Evolutionary conservation across 2,888 invertebrate genomes (phyloP).

Genomic region (Nyleta sp.): DNA sequence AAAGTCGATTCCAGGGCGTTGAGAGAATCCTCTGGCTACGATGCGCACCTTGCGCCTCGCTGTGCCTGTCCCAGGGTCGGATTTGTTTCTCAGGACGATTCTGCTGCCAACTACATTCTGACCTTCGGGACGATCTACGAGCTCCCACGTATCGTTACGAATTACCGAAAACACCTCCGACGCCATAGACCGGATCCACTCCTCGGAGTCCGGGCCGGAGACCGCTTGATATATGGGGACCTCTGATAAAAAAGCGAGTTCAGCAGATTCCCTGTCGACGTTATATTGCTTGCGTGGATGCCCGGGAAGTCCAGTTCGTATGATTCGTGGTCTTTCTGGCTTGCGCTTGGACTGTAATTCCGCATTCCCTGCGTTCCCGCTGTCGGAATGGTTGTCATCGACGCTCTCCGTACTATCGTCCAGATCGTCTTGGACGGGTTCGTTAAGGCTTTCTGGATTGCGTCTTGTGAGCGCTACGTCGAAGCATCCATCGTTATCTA

Average conservation of each 20-base stretch:
- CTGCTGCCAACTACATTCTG: constrained; percentile 39
- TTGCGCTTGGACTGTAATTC: background rate
- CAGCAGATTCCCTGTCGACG: background rate
- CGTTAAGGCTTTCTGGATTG: too few relatives aligned
- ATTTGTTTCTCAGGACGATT: constrained; percentile 49
- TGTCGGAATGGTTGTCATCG: too few relatives aligned
- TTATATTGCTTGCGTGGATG: background rate
- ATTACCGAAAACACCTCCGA: constrained; percentile 13
- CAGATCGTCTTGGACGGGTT: too few relatives aligned
- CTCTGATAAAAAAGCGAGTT: too few relatives aligned
- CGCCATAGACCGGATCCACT: constrained; percentile 18
- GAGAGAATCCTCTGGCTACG: constrained; percentile 62
- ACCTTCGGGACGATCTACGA: background rate
- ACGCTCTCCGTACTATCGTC: too few relatives aligned
- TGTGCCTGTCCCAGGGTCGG: constrained; percentile 39
- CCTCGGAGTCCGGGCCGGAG: background rate
- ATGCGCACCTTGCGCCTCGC: constrained; percentile 60
- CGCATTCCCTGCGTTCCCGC: too few relatives aligned
- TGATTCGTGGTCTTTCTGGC: background rate
- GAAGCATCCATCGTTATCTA: too few relatives aligned
- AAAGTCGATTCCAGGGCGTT: constrained; percentile 62
- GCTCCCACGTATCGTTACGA: constrained; percentile 47
- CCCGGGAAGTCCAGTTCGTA: background rate
- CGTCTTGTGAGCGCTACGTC: too few relatives aligned
- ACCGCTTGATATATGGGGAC: too few relatives aligned